Percentiles rank a stretch among this genome's conserved stretches.
Evolutionary conservation across 2,113 vertebrate genomes (phyloP).

Genomic region (Ibidorhyncha struthersii): DNA sequence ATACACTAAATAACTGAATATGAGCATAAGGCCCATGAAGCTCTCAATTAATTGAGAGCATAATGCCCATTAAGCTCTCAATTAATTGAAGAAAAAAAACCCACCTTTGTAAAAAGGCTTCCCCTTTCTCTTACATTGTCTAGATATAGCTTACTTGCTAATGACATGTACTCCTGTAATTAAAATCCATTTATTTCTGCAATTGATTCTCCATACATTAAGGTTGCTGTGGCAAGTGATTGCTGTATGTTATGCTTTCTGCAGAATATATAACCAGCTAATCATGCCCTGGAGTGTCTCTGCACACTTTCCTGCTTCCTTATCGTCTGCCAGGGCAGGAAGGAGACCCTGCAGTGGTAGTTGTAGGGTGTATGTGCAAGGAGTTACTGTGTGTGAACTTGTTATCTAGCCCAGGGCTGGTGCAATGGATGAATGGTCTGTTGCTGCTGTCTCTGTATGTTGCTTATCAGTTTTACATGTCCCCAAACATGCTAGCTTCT

Average conservation of each 20-base stretch:
- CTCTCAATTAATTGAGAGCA: background rate
- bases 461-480: background rate
- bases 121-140: background rate
- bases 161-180: background rate
- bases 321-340: background rate
- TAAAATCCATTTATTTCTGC: conserved; percentile 10
- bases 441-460: background rate
- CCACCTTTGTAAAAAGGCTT: background rate
- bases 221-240: background rate
- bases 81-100: background rate
- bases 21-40: background rate
- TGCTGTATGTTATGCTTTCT: background rate
- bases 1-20: background rate
- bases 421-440: background rate
- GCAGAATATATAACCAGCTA: background rate
- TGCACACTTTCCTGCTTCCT: background rate
- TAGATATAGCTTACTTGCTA: background rate
- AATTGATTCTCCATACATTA: background rate
- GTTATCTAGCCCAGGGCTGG: background rate
- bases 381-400: background rate
- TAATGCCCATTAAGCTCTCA: background rate
- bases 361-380: background rate
- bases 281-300: background rate
- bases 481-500: background rate
- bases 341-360: background rate